Conservation (phyloP, 2,113 vertebrate genomes). For the Rhinogobius similis region DNA sequence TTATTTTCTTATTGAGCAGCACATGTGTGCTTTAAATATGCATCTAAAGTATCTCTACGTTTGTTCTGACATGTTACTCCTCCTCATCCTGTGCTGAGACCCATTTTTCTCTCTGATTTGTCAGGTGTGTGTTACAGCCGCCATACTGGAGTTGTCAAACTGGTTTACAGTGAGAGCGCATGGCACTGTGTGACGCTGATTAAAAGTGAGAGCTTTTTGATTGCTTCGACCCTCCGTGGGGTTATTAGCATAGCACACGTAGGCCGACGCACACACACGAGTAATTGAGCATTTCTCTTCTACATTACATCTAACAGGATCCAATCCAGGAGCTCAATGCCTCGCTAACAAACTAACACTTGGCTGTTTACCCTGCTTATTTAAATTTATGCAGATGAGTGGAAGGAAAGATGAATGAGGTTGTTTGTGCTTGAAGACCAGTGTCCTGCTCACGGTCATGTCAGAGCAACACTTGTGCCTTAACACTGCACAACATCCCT, state of each 20-base stretch:
- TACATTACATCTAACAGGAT: constrained; percentile 46
- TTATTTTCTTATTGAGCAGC: constrained; percentile 12
- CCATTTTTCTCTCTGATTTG: constrained; percentile 27
- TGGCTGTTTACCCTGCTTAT: constrained; percentile 44
- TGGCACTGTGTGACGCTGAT: constrained; percentile 57
- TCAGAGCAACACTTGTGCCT: neutral
- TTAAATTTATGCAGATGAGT: constrained; percentile 61
- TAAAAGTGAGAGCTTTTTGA: constrained; percentile 69
- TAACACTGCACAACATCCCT: neutral
- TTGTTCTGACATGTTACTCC: neutral
- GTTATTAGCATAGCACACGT: constrained; percentile 58
- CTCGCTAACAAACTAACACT: constrained; percentile 48
- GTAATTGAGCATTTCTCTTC: constrained; percentile 62
- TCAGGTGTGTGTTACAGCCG: constrained; percentile 12
- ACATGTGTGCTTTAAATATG: constrained; percentile 16
- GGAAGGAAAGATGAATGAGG: constrained; percentile 42
- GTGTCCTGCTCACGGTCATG: neutral
- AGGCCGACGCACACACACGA: constrained; percentile 1
- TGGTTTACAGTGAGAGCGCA: constrained; percentile 34
- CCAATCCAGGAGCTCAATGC: constrained; percentile 28
- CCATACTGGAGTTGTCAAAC: constrained; percentile 44
- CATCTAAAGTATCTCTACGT: neutral
- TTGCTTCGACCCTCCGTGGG: constrained; percentile 57
- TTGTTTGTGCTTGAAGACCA: constrained; percentile 38
- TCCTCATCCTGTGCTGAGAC: neutral